phyloP scores from a whole-genome alignment of 2,797 vertebrate genomes.

The Ceyx erithaca region DNA sequence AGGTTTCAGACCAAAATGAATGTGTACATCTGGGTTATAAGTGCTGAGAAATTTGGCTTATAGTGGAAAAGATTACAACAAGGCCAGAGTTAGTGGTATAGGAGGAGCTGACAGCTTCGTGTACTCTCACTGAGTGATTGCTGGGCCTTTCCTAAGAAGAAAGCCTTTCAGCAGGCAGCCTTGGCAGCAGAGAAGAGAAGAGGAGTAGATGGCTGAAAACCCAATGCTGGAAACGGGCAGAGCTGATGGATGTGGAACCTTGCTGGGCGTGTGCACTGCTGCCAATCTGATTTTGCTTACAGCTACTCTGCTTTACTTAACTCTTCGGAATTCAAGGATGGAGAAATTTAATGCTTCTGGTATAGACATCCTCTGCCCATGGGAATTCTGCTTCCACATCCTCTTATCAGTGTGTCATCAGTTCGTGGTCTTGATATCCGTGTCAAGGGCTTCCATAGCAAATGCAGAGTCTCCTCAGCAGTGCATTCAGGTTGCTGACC shows the following conservation, averaged over 20 bases:
- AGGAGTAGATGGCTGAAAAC: not conserved
- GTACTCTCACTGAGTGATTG: slow-evolving; percentile 21
- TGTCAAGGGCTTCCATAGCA: not conserved
- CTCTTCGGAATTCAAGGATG: not conserved
- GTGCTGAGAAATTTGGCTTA: slow-evolving; percentile 59
- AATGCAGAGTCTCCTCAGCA: not conserved
- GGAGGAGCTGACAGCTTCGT: not conserved
- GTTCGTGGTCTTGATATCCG: not conserved
- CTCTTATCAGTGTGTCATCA: not conserved
- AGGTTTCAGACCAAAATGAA: slow-evolving; percentile 64
- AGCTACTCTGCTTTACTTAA: not conserved
- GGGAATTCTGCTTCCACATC: not conserved
- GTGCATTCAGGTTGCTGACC: not conserved
- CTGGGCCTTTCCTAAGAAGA: slow-evolving; percentile 7
- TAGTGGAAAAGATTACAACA: slow-evolving; percentile 68
- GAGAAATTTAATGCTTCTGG: not conserved
- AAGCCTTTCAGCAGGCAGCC: slow-evolving; percentile 26
- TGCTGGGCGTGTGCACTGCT: not conserved
- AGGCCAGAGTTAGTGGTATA: slow-evolving; percentile 44
- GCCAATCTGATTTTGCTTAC: not conserved
- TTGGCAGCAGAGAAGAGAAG: slow-evolving; percentile 23
- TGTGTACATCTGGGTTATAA: slow-evolving; percentile 49
- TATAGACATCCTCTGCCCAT: not conserved
- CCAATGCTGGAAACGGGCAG: not conserved
- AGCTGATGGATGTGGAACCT: not conserved